Evolutionary conservation across 2,797 vertebrate genomes (phyloP).

Genomic region (Fistularia commersonii): DNA sequence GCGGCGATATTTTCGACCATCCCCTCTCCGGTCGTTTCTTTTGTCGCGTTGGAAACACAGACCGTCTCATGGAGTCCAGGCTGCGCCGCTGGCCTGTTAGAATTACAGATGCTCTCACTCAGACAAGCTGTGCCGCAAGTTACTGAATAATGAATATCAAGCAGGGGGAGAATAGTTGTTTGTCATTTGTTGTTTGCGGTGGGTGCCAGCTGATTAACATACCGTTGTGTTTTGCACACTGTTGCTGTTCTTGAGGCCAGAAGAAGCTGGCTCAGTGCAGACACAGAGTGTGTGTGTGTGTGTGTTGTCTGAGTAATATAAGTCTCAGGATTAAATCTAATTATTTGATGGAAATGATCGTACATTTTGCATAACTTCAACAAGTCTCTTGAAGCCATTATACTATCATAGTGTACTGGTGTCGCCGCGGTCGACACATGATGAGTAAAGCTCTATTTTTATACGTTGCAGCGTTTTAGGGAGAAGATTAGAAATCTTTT

Average conservation of each 20-base stretch:
- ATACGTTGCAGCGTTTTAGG: too few species aligned
- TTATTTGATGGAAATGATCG: too few species aligned
- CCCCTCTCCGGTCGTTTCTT: too few species aligned
- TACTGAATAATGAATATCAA: constrained; percentile 63
- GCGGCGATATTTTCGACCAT: too few species aligned
- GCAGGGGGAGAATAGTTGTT: constrained; percentile 40
- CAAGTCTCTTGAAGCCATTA: too few species aligned
- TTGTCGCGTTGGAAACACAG: not conserved
- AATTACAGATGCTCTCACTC: constrained; percentile 62
- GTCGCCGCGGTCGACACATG: too few species aligned
- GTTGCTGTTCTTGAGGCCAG: constrained; percentile 4
- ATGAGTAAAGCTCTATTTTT: too few species aligned
- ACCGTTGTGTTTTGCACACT: constrained; percentile 10
- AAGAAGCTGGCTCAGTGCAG: constrained; percentile 2
- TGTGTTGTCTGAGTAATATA: too few species aligned
- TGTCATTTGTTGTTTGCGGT: constrained; percentile 2
- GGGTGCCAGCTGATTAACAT: constrained; percentile 24
- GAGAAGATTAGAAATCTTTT: too few species aligned
- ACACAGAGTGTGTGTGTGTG: not conserved
- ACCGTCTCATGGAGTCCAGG: constrained; percentile 10
- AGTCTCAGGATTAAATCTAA: too few species aligned
- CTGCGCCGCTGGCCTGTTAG: constrained; percentile 55
- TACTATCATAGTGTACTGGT: too few species aligned
- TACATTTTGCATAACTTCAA: too few species aligned
- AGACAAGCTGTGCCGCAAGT: constrained; percentile 52